Conservation (phyloP, 2,888 invertebrate species). For the Uropetala carovei region DNA sequence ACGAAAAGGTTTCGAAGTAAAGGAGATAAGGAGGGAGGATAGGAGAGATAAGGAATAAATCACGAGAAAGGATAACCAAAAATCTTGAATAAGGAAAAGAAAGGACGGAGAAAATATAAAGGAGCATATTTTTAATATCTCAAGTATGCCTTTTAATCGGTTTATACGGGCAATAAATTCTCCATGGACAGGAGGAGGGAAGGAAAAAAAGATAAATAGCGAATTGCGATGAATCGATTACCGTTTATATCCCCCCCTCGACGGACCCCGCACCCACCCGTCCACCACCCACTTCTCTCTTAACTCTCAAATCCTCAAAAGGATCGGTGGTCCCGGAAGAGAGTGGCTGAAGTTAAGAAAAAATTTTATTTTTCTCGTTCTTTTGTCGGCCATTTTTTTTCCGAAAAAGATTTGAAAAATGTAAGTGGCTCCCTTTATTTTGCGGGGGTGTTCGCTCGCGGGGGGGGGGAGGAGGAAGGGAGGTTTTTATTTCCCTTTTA, state of each 20-base stretch:
- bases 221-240: slow-evolving; percentile 45
- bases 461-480: not conserved
- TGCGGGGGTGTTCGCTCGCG: not conserved
- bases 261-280: not conserved
- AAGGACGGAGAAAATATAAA: not conserved
- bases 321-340: not conserved
- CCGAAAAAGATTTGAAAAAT: slow-evolving; percentile 23
- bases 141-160: slow-evolving; percentile 14
- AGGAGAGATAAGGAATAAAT: not conserved
- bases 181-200: not conserved
- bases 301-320: not conserved
- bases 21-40: not conserved
- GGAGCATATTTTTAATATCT: slow-evolving; percentile 41
- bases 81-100: not conserved
- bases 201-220: not conserved
- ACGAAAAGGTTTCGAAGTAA: not conserved
- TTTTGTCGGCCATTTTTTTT: not conserved
- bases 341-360: not conserved
- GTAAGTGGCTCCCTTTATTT: slow-evolving; percentile 51
- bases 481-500: slow-evolving; percentile 3
- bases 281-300: not conserved
- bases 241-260: not conserved
- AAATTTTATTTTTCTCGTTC: not conserved
- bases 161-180: slow-evolving; percentile 48
- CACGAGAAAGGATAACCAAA: not conserved